Base-by-base conservation (phyloP, 2,888 invertebrate species). In the Muschampia plurimacula region DNA sequence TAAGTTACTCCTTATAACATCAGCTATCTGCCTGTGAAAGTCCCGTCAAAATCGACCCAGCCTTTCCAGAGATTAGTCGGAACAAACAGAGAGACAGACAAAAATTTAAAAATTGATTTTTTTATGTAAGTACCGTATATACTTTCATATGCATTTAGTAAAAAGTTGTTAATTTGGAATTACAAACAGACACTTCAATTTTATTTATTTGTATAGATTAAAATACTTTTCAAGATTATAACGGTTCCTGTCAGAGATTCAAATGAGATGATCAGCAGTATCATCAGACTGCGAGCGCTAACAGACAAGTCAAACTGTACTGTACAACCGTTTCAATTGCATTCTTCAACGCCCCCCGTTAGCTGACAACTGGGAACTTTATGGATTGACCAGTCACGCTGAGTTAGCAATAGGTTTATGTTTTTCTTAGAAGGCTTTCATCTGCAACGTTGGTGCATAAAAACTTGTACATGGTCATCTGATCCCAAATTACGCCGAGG, bases 251-350 rank as follows among this genome's bases (percentile, higher is more conserved):
- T 49, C 49, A 49, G n/a, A 49, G n/a, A 13, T 12, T n/a, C 49
- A 13, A 10, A 49, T n/a, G 12, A 49, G 55, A 22, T 55, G 7
- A 28, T 8, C 22, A 55, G 15, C 12, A 55, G 22, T 55, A 22
- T 15, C 55, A 55, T 55, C 13, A 22, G 15, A 22, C 22, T 28
- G 55, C 13, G 36, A 60, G n/a, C 1, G 60, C 60, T 60, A 60
- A 60, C 60, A 60, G 60, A 36, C 60, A 8, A 36, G 60, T 60
- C 60, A 36, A 36, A 60, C 60, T 36, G 60, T 60, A 60, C 60
- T 13, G n/a, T 13, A 60, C 60, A 36, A 60, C 57, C 57, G 36
- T 60, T 36, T 60, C 60, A 60, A 36, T 22, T n/a, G 60, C 60
- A 60, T 60, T 60, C 60, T 36, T 13, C 28, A 28, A 8, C 36